Percentiles rank a stretch among this genome's conserved stretches.
phyloP scores from a whole-genome alignment of 2,797 vertebrate genomes.

The Coregonus ussuriensis region DNA sequence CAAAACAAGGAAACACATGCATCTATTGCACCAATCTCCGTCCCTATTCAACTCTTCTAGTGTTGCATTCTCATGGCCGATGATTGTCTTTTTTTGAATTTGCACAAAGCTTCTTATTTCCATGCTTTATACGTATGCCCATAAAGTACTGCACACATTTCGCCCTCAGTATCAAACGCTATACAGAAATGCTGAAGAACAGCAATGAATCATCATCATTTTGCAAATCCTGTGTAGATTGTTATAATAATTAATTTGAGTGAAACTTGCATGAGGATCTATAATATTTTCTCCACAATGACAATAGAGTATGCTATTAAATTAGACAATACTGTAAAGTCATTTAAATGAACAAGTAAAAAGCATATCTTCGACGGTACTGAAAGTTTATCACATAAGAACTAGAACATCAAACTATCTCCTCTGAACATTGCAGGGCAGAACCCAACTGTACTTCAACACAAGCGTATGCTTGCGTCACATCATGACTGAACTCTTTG shows the following conservation, averaged over 20 bases:
- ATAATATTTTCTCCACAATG: not conserved
- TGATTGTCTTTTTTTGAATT: not conserved
- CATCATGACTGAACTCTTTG: too few species aligned
- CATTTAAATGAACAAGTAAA: too few species aligned
- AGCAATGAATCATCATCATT: conserved; percentile 46
- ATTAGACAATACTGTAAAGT: too few species aligned
- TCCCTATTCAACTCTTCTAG: not conserved
- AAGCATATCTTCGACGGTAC: too few species aligned
- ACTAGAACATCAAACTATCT: not conserved
- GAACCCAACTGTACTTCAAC: not conserved
- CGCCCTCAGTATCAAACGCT: conserved; percentile 20
- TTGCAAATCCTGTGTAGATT: conserved; percentile 39
- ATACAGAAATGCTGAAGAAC: conserved; percentile 29
- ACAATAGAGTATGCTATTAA: not conserved
- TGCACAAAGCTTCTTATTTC: not conserved
- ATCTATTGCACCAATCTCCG: not conserved
- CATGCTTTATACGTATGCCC: conserved; percentile 4
- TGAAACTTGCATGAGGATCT: conserved; percentile 10
- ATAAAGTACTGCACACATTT: conserved; percentile 19
- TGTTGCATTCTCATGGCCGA: conserved; percentile 5
- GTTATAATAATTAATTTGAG: conserved; percentile 21
- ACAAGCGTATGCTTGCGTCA: not conserved
- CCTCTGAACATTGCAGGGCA: not conserved
- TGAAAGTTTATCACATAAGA: not conserved
- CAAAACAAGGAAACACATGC: conserved; percentile 1